Percentiles rank a stretch among this genome's conserved stretches.
Evolutionary conservation across 2,113 vertebrate species (phyloP).

Genomic region (Danionella cerebrum): DNA sequence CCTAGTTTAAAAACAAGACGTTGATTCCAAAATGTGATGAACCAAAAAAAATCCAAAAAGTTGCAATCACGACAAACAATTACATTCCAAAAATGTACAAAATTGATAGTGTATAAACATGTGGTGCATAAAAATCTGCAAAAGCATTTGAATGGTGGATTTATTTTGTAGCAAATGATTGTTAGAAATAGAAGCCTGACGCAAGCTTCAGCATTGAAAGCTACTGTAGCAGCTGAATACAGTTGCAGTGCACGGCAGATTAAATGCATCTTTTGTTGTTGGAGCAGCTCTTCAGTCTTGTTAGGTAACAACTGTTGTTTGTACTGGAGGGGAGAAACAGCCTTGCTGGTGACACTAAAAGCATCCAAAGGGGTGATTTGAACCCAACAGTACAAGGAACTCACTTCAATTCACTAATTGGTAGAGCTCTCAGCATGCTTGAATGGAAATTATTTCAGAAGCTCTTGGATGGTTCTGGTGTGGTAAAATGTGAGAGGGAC

Average conservation of each 20-base stretch:
- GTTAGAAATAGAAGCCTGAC: not conserved
- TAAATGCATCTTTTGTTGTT: slow-evolving; percentile 49
- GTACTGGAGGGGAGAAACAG: slow-evolving; percentile 40
- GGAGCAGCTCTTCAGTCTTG: slow-evolving; percentile 32
- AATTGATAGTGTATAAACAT: slow-evolving; percentile 5
- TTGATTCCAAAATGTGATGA: no score
- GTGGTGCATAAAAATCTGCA: not conserved
- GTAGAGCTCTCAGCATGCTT: slow-evolving; percentile 23
- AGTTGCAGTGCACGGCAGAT: slow-evolving; percentile 40
- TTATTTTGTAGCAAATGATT: slow-evolving; percentile 16
- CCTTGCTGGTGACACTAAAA: slow-evolving; percentile 26
- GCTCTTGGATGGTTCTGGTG: not conserved
- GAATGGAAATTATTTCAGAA: not conserved
- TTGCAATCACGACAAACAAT: not conserved
- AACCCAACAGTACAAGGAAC: slow-evolving; percentile 24
- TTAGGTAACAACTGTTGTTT: slow-evolving; percentile 44
- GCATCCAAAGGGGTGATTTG: slow-evolving; percentile 29
- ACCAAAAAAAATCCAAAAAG: no score
- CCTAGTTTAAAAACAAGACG: no score
- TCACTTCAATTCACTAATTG: slow-evolving; percentile 34
- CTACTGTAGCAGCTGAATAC: slow-evolving; percentile 42
- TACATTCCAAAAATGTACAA: not conserved
- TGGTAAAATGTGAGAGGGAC: not conserved
- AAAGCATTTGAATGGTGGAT: not conserved
- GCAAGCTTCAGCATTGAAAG: not conserved